Evolutionary conservation across 1,140 invertebrate genomes (phyloP).

Genomic region (Argopecten irradians): DNA sequence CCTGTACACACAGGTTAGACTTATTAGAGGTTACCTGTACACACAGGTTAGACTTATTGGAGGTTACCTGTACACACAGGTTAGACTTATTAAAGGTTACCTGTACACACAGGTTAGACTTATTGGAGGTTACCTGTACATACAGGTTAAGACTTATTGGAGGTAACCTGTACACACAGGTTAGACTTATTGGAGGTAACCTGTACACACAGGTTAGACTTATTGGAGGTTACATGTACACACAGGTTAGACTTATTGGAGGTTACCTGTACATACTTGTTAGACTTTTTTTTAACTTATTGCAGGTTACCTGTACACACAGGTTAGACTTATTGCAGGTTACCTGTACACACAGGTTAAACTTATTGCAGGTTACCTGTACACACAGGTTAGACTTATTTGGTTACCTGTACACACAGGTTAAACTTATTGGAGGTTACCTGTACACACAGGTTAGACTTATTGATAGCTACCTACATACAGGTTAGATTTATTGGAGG

Average conservation of each 20-base stretch:
- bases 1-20: too few species aligned
- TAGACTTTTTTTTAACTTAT: too few species aligned
- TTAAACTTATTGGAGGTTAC: not conserved
- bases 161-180: not conserved
- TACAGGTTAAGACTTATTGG: not conserved
- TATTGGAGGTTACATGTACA: not conserved
- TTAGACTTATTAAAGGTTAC: not conserved
- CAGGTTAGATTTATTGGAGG: too few species aligned
- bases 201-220: not conserved
- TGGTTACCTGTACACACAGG: not conserved
- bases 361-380: not conserved
- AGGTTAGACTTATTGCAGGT: not conserved
- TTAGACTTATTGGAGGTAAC: not conserved
- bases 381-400: not conserved
- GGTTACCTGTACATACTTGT: too few species aligned
- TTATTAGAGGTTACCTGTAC: too few species aligned
- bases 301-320: not conserved
- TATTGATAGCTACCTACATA: not conserved
- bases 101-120: not conserved
- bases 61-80: not conserved
- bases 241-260: too few species aligned
- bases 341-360: not conserved
- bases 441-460: not conserved
- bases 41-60: too few species aligned
- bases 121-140: not conserved